These are phyloP conservation scores for Phocides pigmalion DNA, from an alignment of 1,140 invertebrate species.

Conservation along the genomic window DNA sequence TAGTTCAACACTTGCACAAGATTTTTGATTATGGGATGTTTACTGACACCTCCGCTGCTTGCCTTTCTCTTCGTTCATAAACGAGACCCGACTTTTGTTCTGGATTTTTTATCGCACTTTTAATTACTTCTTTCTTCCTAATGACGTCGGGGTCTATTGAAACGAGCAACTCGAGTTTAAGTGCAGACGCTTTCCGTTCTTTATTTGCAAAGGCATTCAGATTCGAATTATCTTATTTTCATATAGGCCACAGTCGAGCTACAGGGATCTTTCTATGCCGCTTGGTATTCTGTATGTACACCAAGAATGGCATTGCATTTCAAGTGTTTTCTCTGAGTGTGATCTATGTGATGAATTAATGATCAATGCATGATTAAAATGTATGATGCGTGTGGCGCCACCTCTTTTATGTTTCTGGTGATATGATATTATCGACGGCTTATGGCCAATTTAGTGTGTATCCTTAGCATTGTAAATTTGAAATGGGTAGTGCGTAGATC, in stretches of 20 bases:
- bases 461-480: not conserved
- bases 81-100: constrained; percentile 28
- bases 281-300: constrained; percentile 46
- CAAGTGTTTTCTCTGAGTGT: constrained; percentile 57
- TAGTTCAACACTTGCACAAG: constrained; percentile 66
- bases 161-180: constrained; percentile 58
- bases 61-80: constrained; percentile 29
- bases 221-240: constrained; percentile 58
- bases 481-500: too few relatives aligned
- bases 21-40: constrained; percentile 66
- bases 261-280: constrained; percentile 25
- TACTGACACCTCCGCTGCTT: constrained; percentile 46
- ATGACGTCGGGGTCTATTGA: constrained; percentile 69
- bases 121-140: constrained; percentile 77
- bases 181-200: constrained; percentile 61
- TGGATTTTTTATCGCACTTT: constrained; percentile 69
- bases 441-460: constrained; percentile 19
- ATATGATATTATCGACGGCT: constrained; percentile 48
- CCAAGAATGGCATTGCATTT: constrained; percentile 47
- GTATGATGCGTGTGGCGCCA: constrained; percentile 50
- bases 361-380: constrained; percentile 53
- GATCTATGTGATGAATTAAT: constrained; percentile 62
- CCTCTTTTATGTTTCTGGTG: constrained; percentile 46
- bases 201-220: constrained; percentile 57
- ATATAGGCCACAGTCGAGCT: constrained; percentile 42